Percentiles rank a stretch among this genome's conserved stretches.
Conservation (phyloP, 1,140 invertebrate species). For the Eueides isabella region DNA sequence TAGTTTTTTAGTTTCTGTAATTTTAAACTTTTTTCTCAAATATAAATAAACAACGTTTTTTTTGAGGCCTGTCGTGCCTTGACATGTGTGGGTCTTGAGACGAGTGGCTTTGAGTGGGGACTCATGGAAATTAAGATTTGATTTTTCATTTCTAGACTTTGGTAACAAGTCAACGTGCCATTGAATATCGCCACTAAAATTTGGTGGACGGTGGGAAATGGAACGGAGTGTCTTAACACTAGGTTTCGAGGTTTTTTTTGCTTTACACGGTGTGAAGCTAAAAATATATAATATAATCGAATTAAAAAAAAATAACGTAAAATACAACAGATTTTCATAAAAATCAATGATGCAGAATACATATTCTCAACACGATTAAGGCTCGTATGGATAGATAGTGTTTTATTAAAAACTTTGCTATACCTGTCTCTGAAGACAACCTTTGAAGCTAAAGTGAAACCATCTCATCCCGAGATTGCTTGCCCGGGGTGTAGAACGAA, state of each 20-base stretch:
- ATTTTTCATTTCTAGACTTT: not conserved
- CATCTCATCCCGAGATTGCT: slow-evolving; percentile 29
- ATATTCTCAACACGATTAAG: not conserved
- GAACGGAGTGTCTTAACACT: not conserved
- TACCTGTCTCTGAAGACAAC: slow-evolving; percentile 20
- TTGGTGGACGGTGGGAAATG: not conserved
- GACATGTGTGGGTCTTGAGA: too few relatives aligned
- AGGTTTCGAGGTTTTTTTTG: not conserved
- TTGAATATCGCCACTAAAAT: not conserved
- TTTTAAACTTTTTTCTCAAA: too few relatives aligned
- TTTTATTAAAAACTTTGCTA: slow-evolving; percentile 25
- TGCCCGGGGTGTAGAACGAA: slow-evolving; percentile 39
- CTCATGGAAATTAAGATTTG: not conserved
- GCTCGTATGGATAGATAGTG: not conserved
- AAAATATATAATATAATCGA: not conserved
- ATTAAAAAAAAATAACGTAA: not conserved
- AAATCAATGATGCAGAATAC: too few relatives aligned
- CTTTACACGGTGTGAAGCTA: not conserved
- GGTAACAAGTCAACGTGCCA: not conserved
- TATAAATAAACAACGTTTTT: too few relatives aligned
- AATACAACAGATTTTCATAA: too few relatives aligned
- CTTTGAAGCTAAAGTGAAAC: slow-evolving; percentile 31
- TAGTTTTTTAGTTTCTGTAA: not conserved
- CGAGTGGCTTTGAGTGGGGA: not conserved
- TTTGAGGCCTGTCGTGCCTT: too few relatives aligned